phyloP scores from a whole-genome alignment of 2,797 vertebrate genomes.

The Botia kubotai region DNA sequence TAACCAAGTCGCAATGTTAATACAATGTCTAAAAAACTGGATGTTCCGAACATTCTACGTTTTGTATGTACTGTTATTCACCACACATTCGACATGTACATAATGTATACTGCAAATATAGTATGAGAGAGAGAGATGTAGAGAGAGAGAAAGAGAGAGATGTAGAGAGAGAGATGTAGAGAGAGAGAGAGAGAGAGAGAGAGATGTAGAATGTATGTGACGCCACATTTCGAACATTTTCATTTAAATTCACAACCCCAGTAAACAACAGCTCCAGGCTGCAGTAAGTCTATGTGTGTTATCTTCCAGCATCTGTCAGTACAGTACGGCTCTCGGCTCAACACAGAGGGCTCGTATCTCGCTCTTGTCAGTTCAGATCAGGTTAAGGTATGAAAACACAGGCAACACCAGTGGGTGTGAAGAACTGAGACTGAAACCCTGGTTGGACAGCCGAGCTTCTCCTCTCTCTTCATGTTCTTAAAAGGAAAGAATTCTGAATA shows the following conservation, averaged over 20 bases:
- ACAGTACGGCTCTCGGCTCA: neutral
- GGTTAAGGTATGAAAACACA: neutral
- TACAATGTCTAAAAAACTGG: no score
- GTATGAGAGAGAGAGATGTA: no score
- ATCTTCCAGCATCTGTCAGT: constrained; percentile 35
- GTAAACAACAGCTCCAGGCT: constrained; percentile 18
- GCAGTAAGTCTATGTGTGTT: constrained; percentile 29
- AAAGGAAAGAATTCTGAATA: neutral
- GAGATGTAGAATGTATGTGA: neutral
- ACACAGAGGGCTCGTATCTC: constrained; percentile 19
- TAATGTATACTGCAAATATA: neutral
- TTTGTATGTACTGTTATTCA: no score
- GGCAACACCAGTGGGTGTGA: neutral
- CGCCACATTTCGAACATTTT: constrained; percentile 4
- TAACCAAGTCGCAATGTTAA: no score
- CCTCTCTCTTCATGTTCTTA: constrained; percentile 2
- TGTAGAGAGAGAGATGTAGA: neutral
- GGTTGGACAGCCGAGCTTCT: neutral
- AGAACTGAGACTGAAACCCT: neutral
- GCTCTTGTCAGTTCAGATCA: constrained; percentile 3
- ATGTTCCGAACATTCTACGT: no score
- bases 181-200: neutral
- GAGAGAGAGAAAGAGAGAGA: no score
- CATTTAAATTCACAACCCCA: neutral
- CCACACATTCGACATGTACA: neutral